Evolutionary conservation across 2,888 invertebrate genomes (phyloP).

Genomic region (Pseudolycoriella hygida): DNA sequence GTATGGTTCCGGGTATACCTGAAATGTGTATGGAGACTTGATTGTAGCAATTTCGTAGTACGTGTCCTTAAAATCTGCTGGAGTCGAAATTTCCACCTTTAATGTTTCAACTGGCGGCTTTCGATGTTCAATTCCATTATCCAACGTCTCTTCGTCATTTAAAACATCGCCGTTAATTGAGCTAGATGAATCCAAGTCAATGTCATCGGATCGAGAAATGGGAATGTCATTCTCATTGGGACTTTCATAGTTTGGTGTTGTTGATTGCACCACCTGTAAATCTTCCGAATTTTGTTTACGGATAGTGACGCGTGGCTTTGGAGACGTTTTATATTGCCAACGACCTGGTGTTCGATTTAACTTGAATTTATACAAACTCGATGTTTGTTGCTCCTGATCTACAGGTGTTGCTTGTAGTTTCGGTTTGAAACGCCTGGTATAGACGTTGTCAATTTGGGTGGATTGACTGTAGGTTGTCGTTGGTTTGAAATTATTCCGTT

Average conservation of each 20-base stretch:
- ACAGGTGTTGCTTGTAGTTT: conserved; percentile 37
- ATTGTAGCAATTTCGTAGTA: conserved; percentile 84
- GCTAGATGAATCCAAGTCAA: conserved; percentile 56
- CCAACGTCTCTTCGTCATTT: conserved; percentile 37
- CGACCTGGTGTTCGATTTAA: conserved; percentile 66
- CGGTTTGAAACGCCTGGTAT: conserved; percentile 47
- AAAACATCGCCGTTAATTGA: conserved; percentile 42
- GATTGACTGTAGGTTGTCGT: conserved; percentile 18
- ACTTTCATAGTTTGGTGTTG: conserved; percentile 12
- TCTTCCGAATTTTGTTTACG: conserved; percentile 46
- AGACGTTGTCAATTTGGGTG: conserved; percentile 20
- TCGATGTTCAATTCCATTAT: conserved; percentile 41
- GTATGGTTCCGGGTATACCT: too few relatives aligned
- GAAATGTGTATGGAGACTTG: conserved; percentile 76
- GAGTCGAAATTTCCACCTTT: conserved; percentile 76
- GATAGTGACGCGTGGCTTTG: conserved; percentile 70
- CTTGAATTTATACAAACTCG: conserved; percentile 62
- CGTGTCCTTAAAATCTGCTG: conserved; percentile 66
- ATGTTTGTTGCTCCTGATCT: conserved; percentile 36
- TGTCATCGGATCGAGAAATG: conserved; percentile 37
- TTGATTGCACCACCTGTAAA: conserved; percentile 25
- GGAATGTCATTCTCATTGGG: conserved; percentile 27
- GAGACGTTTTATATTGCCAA: conserved; percentile 82
- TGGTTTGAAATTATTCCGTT: conserved; percentile 22
- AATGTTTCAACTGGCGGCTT: conserved; percentile 58